Percentiles rank a stretch among this genome's conserved stretches.
Evolutionary conservation across 1,140 invertebrate species (phyloP).

Genomic region (Panagrolaimus sp.): DNA sequence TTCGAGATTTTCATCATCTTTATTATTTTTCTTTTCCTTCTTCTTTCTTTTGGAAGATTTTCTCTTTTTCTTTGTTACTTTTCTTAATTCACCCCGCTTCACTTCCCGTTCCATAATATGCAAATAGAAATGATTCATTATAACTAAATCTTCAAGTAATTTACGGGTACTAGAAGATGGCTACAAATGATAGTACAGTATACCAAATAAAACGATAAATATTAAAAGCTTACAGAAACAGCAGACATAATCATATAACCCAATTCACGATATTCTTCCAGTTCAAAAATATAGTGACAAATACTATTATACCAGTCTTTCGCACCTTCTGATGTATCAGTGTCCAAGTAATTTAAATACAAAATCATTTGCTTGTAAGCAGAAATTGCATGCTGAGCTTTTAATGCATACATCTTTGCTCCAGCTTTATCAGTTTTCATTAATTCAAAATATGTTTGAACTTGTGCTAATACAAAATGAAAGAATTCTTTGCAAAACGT

Average conservation of each 20-base stretch:
- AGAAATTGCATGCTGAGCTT: constrained; percentile 31
- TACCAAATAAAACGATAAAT: not conserved
- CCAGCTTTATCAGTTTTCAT: constrained; percentile 34
- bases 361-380: constrained; percentile 34
- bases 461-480: constrained; percentile 25
- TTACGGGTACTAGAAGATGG: constrained; percentile 27
- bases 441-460: constrained; percentile 25
- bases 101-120: constrained; percentile 37
- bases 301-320: constrained; percentile 27
- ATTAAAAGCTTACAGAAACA: constrained; percentile 15
- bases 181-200: constrained; percentile 22
- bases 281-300: constrained; percentile 32
- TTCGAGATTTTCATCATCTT: constrained; percentile 18
- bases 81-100: constrained; percentile 24
- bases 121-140: constrained; percentile 43
- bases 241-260: constrained; percentile 23
- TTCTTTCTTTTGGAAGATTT: constrained; percentile 21
- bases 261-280: constrained; percentile 39
- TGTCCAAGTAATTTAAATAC: not conserved
- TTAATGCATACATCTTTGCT: constrained; percentile 27
- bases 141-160: constrained; percentile 42
- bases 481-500: constrained; percentile 38
- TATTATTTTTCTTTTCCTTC: constrained; percentile 4
- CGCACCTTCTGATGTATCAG: constrained; percentile 15
- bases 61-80: constrained; percentile 36